Conservation (phyloP, 2,797 vertebrate genomes). For the Peromyscus nudipes region DNA sequence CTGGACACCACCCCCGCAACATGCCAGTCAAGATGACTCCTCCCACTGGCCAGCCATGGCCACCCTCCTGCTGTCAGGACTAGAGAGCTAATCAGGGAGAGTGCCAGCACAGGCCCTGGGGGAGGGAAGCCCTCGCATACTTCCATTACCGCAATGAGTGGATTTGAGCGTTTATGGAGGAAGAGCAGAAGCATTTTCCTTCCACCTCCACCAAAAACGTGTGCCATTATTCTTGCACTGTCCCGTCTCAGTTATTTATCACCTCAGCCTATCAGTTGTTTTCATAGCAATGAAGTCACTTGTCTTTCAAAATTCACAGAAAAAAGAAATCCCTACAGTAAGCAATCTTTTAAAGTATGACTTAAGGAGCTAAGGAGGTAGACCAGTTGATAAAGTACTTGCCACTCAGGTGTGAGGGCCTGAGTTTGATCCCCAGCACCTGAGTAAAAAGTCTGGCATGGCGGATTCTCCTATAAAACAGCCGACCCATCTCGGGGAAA, state of each 20-base stretch:
- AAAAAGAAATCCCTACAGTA: background rate
- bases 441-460: background rate
- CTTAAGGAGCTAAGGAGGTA: background rate
- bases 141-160: background rate
- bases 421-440: background rate
- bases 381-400: no score
- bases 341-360: background rate
- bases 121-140: background rate
- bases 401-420: background rate
- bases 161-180: slow-evolving; percentile 1
- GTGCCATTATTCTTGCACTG: background rate
- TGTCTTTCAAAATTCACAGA: background rate
- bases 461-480: background rate
- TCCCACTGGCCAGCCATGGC: background rate
- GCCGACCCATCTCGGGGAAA: background rate
- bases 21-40: background rate
- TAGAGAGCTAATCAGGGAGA: slow-evolving; percentile 1
- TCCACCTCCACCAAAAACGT: background rate
- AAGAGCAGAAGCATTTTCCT: background rate
- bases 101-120: background rate
- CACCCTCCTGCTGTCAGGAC: background rate
- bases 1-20: background rate
- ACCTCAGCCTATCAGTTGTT: background rate
- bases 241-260: background rate
- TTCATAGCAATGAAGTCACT: background rate